Percentiles rank a stretch among this genome's conserved stretches.
These are phyloP conservation scores for Campoplex capitator DNA, from an alignment of 2,888 invertebrate genomes.

Conservation along the genomic window DNA sequence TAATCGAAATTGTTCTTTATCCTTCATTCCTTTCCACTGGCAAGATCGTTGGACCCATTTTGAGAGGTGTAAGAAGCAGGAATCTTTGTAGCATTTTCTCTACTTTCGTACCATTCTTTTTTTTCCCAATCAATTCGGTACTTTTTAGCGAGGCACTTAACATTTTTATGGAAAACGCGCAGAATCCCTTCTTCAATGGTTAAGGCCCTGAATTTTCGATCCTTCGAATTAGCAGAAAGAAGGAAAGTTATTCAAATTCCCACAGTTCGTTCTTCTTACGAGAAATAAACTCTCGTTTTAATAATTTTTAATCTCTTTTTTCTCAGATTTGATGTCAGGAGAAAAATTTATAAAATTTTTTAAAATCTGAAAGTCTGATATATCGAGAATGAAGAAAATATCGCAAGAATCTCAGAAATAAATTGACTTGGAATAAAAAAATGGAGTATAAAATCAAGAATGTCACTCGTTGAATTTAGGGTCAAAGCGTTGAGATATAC, in stretches of 20 bases:
- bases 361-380: background rate
- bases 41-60: background rate
- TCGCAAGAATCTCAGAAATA: conserved; percentile 9
- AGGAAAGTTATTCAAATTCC: background rate
- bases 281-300: background rate
- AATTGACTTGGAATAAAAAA: background rate
- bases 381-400: background rate
- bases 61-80: background rate
- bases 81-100: background rate
- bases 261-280: background rate
- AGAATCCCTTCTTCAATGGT: background rate
- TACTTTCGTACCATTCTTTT: background rate
- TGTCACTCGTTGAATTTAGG: conserved; percentile 41
- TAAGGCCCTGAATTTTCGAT: background rate
- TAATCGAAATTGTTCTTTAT: background rate
- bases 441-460: background rate
- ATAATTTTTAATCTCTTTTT: background rate
- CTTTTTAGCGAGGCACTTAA: too few species aligned
- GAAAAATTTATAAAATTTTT: background rate
- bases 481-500: conserved; percentile 37
- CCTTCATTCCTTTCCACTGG: background rate
- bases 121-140: background rate
- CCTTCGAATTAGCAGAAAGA: background rate
- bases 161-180: background rate
- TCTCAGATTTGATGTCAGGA: too few species aligned